A percentile compares a stretch with the other conserved stretches of the same genome.
phyloP scores from a whole-genome alignment of 1,140 invertebrate genomes.

The Zaprionus ornatus region DNA sequence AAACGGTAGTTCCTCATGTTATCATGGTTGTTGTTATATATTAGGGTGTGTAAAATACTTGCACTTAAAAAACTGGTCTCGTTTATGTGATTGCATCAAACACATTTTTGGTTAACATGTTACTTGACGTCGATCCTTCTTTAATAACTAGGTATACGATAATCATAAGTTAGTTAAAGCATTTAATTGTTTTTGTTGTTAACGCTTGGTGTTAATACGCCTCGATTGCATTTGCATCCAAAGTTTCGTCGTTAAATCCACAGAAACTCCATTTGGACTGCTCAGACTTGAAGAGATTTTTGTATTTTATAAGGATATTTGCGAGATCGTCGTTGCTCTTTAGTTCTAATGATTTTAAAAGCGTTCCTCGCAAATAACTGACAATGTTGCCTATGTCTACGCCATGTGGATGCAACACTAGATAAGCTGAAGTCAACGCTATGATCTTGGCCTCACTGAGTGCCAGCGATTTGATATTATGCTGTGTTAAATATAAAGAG shows the following conservation, averaged over 20 bases:
- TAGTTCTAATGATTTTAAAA: slow-evolving; percentile 85
- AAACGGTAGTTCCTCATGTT: slow-evolving; percentile 66
- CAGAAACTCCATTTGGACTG: slow-evolving; percentile 88
- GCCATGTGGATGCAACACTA: slow-evolving; percentile 94
- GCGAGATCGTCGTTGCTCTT: slow-evolving; percentile 89
- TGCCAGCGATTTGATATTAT: slow-evolving; percentile 78
- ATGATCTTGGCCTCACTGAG: slow-evolving; percentile 88
- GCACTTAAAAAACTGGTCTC: slow-evolving; percentile 67
- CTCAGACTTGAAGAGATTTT: slow-evolving; percentile 88
- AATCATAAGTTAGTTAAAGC: slow-evolving; percentile 70
- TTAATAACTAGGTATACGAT: slow-evolving; percentile 50
- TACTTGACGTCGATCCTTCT: slow-evolving; percentile 31
- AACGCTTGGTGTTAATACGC: slow-evolving; percentile 15
- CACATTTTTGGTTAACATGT: slow-evolving; percentile 59
- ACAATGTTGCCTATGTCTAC: slow-evolving; percentile 93
- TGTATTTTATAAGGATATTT: slow-evolving; percentile 89
- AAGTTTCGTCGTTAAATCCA: slow-evolving; percentile 85
- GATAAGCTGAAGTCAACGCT: slow-evolving; percentile 92
- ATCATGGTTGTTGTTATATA: slow-evolving; percentile 36
- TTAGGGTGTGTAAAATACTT: slow-evolving; percentile 42
- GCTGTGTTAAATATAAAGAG: slow-evolving; percentile 25
- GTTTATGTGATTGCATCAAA: slow-evolving; percentile 70
- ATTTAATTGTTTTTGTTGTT: slow-evolving; percentile 64
- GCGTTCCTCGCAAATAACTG: slow-evolving; percentile 91
- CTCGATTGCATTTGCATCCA: slow-evolving; percentile 32